These are phyloP conservation scores for Caloenas nicobarica DNA, from an alignment of 2,113 vertebrate genomes.

Conservation along the genomic window DNA sequence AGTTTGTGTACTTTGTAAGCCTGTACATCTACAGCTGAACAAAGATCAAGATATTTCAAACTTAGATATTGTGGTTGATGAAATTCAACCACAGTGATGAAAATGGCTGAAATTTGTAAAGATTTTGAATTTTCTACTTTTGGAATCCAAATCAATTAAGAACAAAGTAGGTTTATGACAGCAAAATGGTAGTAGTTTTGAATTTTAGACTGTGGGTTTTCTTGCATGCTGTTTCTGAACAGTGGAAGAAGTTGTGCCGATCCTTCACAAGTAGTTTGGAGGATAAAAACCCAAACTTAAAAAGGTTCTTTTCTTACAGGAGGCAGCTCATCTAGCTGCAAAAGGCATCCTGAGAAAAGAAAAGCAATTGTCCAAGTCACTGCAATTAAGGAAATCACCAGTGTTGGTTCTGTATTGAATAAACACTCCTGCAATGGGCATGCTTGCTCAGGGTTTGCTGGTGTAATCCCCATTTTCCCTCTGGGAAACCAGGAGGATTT, in stretches of 20 bases:
- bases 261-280: not conserved
- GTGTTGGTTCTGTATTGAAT: not conserved
- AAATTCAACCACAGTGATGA: not conserved
- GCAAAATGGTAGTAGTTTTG: not conserved
- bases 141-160: not conserved
- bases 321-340: not conserved
- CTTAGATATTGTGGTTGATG: not conserved
- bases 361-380: not conserved
- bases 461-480: constrained; percentile 25
- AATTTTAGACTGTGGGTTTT: not conserved
- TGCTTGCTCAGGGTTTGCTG: constrained; percentile 46
- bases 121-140: not conserved
- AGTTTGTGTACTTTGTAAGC: not conserved
- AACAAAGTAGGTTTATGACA: not conserved
- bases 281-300: not conserved
- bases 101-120: not conserved
- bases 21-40: not conserved
- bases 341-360: not conserved
- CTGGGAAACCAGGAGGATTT: constrained; percentile 31
- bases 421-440: not conserved
- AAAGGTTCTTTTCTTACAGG: not conserved
- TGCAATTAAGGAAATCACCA: not conserved
- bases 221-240: not conserved
- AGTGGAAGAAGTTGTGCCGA: not conserved
- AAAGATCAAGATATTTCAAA: not conserved